Conservation (phyloP, 2,797 vertebrate genomes). For the Cynodonichthys magdalenae region DNA sequence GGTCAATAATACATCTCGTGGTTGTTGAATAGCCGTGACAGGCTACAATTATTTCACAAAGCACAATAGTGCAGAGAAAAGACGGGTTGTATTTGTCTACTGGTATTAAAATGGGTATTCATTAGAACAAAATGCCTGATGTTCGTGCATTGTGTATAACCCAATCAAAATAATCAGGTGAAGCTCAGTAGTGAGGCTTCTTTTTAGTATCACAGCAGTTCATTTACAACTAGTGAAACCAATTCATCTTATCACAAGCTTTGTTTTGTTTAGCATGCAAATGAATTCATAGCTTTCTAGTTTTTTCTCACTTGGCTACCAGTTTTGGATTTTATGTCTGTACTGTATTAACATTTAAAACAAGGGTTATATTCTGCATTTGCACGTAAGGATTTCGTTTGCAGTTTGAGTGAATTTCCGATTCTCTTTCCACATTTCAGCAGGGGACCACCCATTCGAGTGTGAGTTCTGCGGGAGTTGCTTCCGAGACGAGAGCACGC, state of each 20-base stretch:
- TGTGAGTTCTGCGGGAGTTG: conserved; percentile 99
- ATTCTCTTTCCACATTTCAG: conserved; percentile 32
- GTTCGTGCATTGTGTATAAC: conserved; percentile 19
- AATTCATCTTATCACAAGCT: neutral
- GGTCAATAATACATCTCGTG: conserved; percentile 48
- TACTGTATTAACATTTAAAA: neutral
- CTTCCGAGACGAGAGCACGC: conserved; percentile 96
- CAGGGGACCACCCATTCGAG: conserved; percentile 95
- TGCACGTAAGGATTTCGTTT: neutral
- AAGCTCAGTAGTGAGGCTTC: neutral
- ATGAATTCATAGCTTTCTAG: neutral
- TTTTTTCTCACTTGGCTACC: neutral
- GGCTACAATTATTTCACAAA: conserved; percentile 56
- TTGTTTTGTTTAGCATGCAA: neutral
- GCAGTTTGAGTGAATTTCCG: conserved; percentile 7
- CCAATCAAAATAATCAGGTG: conserved; percentile 8
- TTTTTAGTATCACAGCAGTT: conserved; percentile 1
- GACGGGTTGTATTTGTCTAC: conserved; percentile 38
- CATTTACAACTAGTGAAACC: neutral
- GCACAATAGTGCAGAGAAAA: conserved; percentile 39
- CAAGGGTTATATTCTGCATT: neutral
- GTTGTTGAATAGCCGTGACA: conserved; percentile 41
- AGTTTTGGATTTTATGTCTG: neutral
- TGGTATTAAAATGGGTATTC: conserved; percentile 27
- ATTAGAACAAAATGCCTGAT: conserved; percentile 16